A percentile compares a stretch with the other conserved stretches of the same genome.
Evolutionary conservation across 1,140 invertebrate genomes (phyloP).

Genomic region (Nephila pilipes): DNA sequence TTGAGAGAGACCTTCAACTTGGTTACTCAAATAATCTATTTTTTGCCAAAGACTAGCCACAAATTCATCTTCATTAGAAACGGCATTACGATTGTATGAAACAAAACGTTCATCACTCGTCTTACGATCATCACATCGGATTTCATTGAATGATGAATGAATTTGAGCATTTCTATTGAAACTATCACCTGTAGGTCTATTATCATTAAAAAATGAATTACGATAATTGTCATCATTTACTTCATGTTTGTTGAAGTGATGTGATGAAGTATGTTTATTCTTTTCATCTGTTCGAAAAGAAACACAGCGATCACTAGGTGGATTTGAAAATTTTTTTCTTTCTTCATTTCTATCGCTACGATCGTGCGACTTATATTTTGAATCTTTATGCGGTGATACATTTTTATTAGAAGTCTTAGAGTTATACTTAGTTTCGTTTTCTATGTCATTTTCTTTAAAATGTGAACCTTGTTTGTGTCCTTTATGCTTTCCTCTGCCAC

Average conservation of each 20-base stretch:
- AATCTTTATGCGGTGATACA: not conserved
- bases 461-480: not conserved
- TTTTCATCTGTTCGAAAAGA: not conserved
- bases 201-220: not conserved
- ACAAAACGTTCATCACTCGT: slow-evolving; percentile 5
- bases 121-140: not conserved
- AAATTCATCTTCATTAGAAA: slow-evolving; percentile 14
- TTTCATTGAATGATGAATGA: not conserved
- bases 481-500: not conserved
- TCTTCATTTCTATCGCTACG: not conserved
- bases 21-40: slow-evolving; percentile 19
- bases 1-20: slow-evolving; percentile 23
- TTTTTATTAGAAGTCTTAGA: not conserved
- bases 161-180: not conserved
- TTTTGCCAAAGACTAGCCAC: not conserved
- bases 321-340: not conserved
- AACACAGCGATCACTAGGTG: not conserved
- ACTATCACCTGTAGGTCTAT: not conserved
- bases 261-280: not conserved
- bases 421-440: not conserved
- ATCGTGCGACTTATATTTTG: not conserved
- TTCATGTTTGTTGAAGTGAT: not conserved
- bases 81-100: not conserved
- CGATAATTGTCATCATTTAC: not conserved
- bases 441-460: not conserved